These are phyloP conservation scores for Ophioderma brevispina DNA, from an alignment of 35 echinoderm and acorn worm species.

Conservation along the genomic window DNA sequence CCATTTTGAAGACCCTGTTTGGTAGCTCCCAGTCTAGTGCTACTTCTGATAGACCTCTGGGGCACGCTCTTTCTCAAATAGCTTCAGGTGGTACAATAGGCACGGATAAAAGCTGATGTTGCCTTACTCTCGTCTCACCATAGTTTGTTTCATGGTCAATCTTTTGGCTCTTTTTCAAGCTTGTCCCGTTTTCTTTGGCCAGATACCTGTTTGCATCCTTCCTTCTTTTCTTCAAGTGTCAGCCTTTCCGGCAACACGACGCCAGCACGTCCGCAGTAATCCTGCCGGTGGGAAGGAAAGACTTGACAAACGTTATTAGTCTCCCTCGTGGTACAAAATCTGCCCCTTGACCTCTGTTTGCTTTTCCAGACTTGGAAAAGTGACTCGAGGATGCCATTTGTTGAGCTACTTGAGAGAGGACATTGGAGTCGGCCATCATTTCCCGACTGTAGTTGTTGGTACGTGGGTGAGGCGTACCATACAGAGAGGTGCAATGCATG, in stretches of 20 bases:
- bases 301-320: constrained; percentile 11
- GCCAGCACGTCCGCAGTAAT: background rate
- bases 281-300: background rate
- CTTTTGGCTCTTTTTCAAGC: background rate
- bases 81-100: background rate
- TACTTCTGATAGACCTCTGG: too few species aligned
- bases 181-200: background rate
- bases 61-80: too few species aligned
- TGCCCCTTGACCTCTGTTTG: background rate
- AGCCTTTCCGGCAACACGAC: background rate
- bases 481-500: background rate
- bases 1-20: background rate
- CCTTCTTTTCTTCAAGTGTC: background rate
- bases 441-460: background rate
- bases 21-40: background rate
- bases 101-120: background rate
- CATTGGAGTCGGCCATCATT: background rate
- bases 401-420: background rate
- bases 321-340: constrained; percentile 3
- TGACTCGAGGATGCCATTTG: background rate
- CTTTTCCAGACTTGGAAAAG: background rate
- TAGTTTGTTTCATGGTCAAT: background rate
- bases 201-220: background rate
- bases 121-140: background rate
- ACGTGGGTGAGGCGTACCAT: too few species aligned